Evolutionary conservation across 2,888 invertebrate species (phyloP).

Genomic region (Amorpha juglandis): DNA sequence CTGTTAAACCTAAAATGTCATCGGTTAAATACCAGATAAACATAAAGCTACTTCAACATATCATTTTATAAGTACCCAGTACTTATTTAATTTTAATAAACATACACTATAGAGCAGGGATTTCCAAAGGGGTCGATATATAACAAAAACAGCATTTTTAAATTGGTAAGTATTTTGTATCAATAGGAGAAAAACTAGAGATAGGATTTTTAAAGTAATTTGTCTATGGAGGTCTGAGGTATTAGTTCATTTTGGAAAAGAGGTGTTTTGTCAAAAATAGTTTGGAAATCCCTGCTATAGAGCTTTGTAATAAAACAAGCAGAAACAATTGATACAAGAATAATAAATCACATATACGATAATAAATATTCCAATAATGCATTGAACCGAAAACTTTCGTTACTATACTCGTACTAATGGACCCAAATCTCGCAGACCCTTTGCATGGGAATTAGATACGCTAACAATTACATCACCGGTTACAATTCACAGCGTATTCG

Average conservation of each 20-base stretch:
- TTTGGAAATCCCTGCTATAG: too few relatives aligned
- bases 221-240: too few relatives aligned
- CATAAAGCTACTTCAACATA: not conserved
- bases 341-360: not conserved
- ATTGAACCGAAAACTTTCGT: not conserved
- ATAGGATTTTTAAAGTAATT: too few relatives aligned
- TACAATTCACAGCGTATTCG: constrained; percentile 19
- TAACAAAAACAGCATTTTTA: too few relatives aligned
- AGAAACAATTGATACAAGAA: not conserved
- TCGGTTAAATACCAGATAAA: not conserved
- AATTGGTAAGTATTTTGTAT: too few relatives aligned
- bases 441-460: constrained; percentile 21
- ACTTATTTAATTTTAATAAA: not conserved
- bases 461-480: constrained; percentile 24
- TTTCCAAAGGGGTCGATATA: too few relatives aligned
- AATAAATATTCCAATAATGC: constrained; percentile 1
- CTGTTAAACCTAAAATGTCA: not conserved
- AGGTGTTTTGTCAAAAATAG: too few relatives aligned
- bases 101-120: not conserved
- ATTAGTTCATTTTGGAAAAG: too few relatives aligned
- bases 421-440: constrained; percentile 19
- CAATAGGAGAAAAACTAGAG: too few relatives aligned
- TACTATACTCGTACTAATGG: constrained; percentile 9
- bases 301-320: not conserved
- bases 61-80: not conserved